Base-by-base conservation (phyloP, 2,888 invertebrate species). In the Acleris cristana region DNA sequence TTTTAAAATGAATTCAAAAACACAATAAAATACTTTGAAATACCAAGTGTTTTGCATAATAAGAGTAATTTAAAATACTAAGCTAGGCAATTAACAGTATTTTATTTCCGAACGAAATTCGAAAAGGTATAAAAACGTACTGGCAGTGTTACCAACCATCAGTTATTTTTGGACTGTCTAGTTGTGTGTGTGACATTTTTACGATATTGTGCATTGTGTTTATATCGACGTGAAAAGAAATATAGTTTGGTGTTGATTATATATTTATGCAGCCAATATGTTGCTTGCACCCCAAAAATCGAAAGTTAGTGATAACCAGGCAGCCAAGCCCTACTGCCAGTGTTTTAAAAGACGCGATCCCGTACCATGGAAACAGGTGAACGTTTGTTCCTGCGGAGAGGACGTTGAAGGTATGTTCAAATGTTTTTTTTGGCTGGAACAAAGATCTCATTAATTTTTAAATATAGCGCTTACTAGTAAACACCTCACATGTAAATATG, bases 361-460 rank as follows among this genome's bases (percentile, higher is more conserved):
- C 21, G 72, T 82, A 51, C 69, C 80, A 3, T 86, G 86, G 86
- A 81, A 81, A 49, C 76, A 83, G 65, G 71, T 83, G 62, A 79
- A 77, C 48, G 75, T 73, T 3, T 95, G 94, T 76, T 77, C 81
- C n/a, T 95, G 94, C 76, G 94, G 94, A 5, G 94, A 94, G 79
- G 91, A 93, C 44, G 77, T 84, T 61, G 83, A 88, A 62, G 80
- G 93, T 93, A 78, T 40, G 57, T 58, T 2, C 4, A 59, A 18
- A 5, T 26, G 2, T 16, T 18, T 48, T 34, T 55, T 26, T 49
- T 26, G 5, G 12, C 21, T 40, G 14, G 14, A 40, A 40, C 14
- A 40, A 14, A 40, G 10, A 10, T 14, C 12, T 40, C 40, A 14
- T 40, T 40, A 40, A 4, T 40, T 4, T 40, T 14, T 4, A 40